A percentile compares a stretch with the other conserved stretches of the same genome.
Conservation (phyloP, 37 sponge, comb jelly and placozoan species). For the Mnemiopsis leidyi region DNA sequence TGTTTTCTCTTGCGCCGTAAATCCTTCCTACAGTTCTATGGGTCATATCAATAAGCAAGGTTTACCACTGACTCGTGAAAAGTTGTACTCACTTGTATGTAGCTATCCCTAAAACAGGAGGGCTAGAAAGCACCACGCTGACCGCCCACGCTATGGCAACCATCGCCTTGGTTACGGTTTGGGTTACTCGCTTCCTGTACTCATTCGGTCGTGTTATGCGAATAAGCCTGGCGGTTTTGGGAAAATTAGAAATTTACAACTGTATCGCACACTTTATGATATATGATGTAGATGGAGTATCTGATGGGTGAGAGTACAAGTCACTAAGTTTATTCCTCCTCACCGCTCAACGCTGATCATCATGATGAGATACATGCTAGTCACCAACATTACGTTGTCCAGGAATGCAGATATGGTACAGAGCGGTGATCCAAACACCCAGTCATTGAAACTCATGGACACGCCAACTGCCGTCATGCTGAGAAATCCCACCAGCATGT, state of each 20-base stretch:
- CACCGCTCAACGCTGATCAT: slow-evolving; percentile 17
- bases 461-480: neutral
- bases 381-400: neutral
- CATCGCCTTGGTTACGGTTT: slow-evolving; percentile 3
- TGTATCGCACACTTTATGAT: too few relatives aligned
- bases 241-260: too few relatives aligned
- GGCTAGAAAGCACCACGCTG: neutral
- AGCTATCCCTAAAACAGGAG: neutral
- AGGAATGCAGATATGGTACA: neutral
- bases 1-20: too few relatives aligned
- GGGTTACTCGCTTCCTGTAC: neutral
- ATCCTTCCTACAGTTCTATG: too few relatives aligned
- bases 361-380: slow-evolving; percentile 38
- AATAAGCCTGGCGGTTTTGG: neutral
- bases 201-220: neutral
- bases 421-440: neutral
- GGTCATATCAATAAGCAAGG: too few relatives aligned
- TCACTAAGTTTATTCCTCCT: too few relatives aligned
- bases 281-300: too few relatives aligned
- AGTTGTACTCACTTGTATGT: neutral
- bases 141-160: neutral
- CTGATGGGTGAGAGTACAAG: too few relatives aligned
- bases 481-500: neutral
- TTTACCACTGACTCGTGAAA: too few relatives aligned
- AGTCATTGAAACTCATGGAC: neutral